phyloP scores from a whole-genome alignment of 2,797 vertebrate species.

The Microctenopoma stevenorrisi region DNA sequence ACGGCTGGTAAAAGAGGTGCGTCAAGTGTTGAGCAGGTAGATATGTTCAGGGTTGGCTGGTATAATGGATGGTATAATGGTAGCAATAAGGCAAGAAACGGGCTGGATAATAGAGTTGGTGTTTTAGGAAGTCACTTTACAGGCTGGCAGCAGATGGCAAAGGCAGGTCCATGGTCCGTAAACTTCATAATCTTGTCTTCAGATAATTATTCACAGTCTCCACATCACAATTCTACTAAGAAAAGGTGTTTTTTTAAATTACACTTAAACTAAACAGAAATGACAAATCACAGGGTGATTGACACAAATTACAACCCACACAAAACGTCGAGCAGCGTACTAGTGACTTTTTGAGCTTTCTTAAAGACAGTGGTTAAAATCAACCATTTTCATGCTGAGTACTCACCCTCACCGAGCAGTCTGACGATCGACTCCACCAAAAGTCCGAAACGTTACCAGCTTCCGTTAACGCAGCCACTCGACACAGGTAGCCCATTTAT shows the following conservation, averaged over 20 bases:
- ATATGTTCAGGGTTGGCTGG: constrained; percentile 37
- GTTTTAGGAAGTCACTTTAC: constrained; percentile 33
- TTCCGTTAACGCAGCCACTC: not conserved
- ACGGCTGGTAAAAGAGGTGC: constrained; percentile 20
- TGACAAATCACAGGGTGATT: not conserved
- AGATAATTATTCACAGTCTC: constrained; percentile 11
- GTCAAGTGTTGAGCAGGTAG: constrained; percentile 21
- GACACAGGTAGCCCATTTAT: constrained; percentile 28
- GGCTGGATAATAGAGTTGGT: constrained; percentile 37
- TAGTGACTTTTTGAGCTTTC: too few relatives aligned
- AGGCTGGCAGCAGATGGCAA: constrained; percentile 29
- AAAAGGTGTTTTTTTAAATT: not conserved
- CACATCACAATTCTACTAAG: constrained; percentile 42
- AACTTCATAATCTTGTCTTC: constrained; percentile 35
- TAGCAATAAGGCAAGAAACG: constrained; percentile 40
- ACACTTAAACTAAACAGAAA: not conserved
- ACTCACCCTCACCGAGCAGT: constrained; percentile 20
- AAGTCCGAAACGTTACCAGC: not conserved
- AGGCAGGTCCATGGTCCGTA: constrained; percentile 23
- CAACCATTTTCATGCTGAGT: not conserved
- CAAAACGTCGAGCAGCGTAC: not conserved
- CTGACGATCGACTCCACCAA: not conserved
- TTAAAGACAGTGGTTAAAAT: not conserved
- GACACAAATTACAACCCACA: constrained; percentile 7
- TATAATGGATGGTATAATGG: constrained; percentile 18